Evolutionary conservation across 2,888 invertebrate genomes (phyloP), one percentile per base, ranked within the genome.

Genomic region (Eurytoma californica): DNA sequence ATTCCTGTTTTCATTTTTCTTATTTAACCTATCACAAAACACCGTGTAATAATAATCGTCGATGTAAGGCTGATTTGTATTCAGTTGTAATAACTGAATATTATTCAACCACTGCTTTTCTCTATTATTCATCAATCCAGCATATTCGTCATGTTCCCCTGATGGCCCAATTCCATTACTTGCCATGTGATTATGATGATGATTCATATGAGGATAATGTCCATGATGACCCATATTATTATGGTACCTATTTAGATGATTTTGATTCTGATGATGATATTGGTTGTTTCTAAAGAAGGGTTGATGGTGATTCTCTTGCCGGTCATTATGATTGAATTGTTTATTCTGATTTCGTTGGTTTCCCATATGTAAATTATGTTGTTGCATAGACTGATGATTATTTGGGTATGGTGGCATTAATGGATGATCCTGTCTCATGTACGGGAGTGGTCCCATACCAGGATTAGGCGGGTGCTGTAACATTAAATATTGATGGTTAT

Each of bases 61-160:
- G 85, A 97, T 94, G 89, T 97, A 97, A 0, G 99, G 98, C 80
- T 98, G 97, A 72, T 97, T 97, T 0, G 97, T 97, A 87, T 97
- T 97, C 0, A 98, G 92, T 88, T 98, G 98, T 80, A 98, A 90
- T 89, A 98, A 92, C 90, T 99, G 99, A 84, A 99, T 98, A 88
- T 97, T 97, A 82, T 98, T 94, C 14, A 99, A 92, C 97, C 98
- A 98, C 84, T 98, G 97, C 86, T 98, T 98, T 89, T 99, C 99
- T 47, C 96, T 93, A 82, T 94, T 94, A 16, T 96, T 96, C 99
- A 99, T 99, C 14, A 99, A 92, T 0, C 98, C 98, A 0, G 95
- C 95, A 88, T 97, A 98, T 83, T 96, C 96, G 86, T 97, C 97
- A 81, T 91, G 91, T 61, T 92, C 92, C 57, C 91, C 91, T 84